Evolutionary conservation across 37 sponge, comb jelly and placozoan genomes (phyloP).

Genomic region (Diacarnus erythraeanus): DNA sequence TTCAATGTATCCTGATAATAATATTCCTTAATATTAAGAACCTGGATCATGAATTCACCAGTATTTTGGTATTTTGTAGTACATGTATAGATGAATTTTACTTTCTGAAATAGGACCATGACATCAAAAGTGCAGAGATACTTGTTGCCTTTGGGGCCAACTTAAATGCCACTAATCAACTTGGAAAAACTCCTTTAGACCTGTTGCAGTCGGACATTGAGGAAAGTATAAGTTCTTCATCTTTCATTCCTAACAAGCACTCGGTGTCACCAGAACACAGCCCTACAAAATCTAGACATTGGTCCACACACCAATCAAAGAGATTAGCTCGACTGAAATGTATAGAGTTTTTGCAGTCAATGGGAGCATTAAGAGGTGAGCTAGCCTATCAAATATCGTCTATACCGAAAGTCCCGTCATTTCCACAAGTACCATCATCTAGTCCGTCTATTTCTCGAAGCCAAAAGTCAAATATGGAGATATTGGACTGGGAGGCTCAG

Average conservation of each 20-base stretch:
- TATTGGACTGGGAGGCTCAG: conserved; percentile 5
- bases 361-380: conserved; percentile 8
- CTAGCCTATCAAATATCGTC: background rate
- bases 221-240: background rate
- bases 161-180: conserved; percentile 14
- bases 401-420: conserved; percentile 5
- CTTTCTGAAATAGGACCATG: conserved; percentile 4
- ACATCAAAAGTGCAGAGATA: conserved; percentile 10
- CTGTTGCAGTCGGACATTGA: background rate
- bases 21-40: background rate
- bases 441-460: background rate
- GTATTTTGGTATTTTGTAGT: background rate
- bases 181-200: conserved; percentile 27
- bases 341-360: background rate
- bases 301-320: background rate
- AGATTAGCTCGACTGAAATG: background rate
- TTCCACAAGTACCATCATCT: background rate
- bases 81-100: background rate
- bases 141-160: conserved; percentile 54
- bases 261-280: background rate
- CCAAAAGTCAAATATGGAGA: background rate
- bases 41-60: background rate
- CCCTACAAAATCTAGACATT: background rate
- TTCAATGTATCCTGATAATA: background rate
- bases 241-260: background rate